Percentiles rank a stretch among this genome's conserved stretches.
Evolutionary conservation across 35 echinoderm and acorn worm species (phyloP).

Genomic region (Ophioderma brevispina): DNA sequence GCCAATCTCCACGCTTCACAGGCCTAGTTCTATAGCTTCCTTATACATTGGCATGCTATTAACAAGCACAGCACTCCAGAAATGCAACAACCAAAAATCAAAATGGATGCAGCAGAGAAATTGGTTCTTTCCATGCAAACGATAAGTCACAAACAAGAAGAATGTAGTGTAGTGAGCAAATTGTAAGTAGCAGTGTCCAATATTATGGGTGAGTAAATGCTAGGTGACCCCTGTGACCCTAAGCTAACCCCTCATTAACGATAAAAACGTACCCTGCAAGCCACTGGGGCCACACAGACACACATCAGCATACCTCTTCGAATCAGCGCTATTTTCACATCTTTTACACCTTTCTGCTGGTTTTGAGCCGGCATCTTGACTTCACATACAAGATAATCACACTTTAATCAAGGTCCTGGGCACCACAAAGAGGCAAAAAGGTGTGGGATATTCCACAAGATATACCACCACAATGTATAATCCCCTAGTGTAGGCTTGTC

Average conservation of each 20-base stretch:
- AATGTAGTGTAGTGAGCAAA: not conserved
- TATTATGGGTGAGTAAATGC: not conserved
- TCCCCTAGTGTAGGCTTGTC: not conserved
- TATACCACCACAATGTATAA: not conserved
- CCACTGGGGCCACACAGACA: slow-evolving; percentile 7
- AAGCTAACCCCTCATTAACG: slow-evolving; percentile 4
- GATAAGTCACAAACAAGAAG: not conserved
- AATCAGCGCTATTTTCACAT: not conserved
- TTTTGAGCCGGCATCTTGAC: not conserved
- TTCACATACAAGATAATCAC: not conserved
- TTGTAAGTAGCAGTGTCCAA: not conserved
- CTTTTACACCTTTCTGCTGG: not conserved
- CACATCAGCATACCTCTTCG: slow-evolving; percentile 12
- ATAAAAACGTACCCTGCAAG: slow-evolving; percentile 13
- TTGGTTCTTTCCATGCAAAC: not conserved
- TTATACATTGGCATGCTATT: not conserved
- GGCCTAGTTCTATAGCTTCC: not conserved
- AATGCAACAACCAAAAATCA: not conserved
- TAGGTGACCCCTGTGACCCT: slow-evolving; percentile 7
- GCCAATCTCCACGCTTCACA: not conserved
- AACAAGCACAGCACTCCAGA: not conserved
- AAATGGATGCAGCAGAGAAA: not conserved
- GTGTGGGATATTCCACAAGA: not conserved
- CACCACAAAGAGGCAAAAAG: not conserved
- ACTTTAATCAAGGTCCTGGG: not conserved